These are phyloP conservation scores for Phyllotis vaccarum DNA, from an alignment of 2,797 vertebrate species.

Conservation along the genomic window DNA sequence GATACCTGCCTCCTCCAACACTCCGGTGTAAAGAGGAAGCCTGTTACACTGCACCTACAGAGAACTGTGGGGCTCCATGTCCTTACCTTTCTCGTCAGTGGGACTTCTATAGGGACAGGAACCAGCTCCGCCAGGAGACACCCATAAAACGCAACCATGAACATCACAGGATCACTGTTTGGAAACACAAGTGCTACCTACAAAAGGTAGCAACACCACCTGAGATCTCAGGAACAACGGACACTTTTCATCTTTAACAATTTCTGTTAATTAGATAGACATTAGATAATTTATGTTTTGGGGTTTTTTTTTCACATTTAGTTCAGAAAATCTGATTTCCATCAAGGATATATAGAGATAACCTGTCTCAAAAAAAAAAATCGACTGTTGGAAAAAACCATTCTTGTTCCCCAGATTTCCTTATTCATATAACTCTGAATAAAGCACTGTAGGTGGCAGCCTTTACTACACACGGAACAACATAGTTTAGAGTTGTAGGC, in stretches of 20 bases:
- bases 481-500: neutral
- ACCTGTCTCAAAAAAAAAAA: neutral
- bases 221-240: rapidly evolving
- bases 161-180: slow-evolving; percentile 97
- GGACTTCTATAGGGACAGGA: slow-evolving; percentile 98
- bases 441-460: neutral
- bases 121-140: slow-evolving; percentile 97
- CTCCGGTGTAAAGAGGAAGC: neutral
- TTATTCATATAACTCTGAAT: neutral
- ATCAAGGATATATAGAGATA: neutral
- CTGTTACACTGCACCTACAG: neutral
- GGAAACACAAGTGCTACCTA: slow-evolving; percentile 98
- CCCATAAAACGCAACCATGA: slow-evolving; percentile 98
- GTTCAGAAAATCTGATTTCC: neutral
- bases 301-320: neutral
- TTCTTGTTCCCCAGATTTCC: neutral
- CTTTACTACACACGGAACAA: neutral
- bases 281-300: neutral
- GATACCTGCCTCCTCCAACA: too few relatives aligned
- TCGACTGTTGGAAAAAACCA: neutral
- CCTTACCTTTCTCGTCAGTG: slow-evolving; percentile 96
- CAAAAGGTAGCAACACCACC: slow-evolving; percentile 24
- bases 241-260: neutral
- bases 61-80: neutral
- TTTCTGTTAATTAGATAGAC: neutral